Percentiles rank a stretch among this genome's conserved stretches.
phyloP scores from a whole-genome alignment of 1,140 invertebrate species.

The Diorhabda elongata region DNA sequence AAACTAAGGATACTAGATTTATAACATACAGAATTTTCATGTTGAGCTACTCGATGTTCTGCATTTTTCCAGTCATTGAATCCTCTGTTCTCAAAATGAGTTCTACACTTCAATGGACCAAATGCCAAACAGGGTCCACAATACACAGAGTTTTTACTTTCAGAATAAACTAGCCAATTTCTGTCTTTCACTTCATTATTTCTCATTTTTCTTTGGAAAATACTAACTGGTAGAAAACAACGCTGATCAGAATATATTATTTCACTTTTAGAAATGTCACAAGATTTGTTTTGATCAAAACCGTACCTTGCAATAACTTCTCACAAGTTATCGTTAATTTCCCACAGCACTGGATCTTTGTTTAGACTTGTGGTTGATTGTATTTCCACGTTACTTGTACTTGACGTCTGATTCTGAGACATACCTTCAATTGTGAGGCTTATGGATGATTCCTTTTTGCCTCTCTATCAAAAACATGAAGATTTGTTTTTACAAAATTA shows the following conservation, averaged over 20 bases:
- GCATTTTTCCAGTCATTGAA: constrained; percentile 23
- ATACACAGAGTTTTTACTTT: constrained; percentile 15
- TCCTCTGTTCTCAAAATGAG: background rate
- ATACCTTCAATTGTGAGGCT: background rate
- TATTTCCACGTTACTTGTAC: no score
- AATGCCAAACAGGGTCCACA: constrained; percentile 32
- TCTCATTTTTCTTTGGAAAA: constrained; percentile 27
- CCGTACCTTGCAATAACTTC: constrained; percentile 21
- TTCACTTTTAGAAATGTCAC: constrained; percentile 31
- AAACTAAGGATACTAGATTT: constrained; percentile 13
- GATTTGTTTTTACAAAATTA: background rate
- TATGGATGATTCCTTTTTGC: constrained; percentile 12
- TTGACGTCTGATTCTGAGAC: no score
- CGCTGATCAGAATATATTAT: constrained; percentile 7
- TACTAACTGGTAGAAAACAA: constrained; percentile 22
- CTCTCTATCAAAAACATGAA: background rate
- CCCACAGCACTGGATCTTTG: constrained; percentile 29
- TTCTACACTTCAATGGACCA: background rate
- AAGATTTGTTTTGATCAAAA: constrained; percentile 29
- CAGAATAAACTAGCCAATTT: constrained; percentile 22
- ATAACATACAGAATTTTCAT: constrained; percentile 8
- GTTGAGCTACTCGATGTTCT: constrained; percentile 13
- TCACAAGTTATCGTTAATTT: constrained; percentile 27
- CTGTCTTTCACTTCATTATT: constrained; percentile 14
- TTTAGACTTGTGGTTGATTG: no score